phyloP scores from a whole-genome alignment of 2,113 vertebrate species.

The Channa maculata region DNA sequence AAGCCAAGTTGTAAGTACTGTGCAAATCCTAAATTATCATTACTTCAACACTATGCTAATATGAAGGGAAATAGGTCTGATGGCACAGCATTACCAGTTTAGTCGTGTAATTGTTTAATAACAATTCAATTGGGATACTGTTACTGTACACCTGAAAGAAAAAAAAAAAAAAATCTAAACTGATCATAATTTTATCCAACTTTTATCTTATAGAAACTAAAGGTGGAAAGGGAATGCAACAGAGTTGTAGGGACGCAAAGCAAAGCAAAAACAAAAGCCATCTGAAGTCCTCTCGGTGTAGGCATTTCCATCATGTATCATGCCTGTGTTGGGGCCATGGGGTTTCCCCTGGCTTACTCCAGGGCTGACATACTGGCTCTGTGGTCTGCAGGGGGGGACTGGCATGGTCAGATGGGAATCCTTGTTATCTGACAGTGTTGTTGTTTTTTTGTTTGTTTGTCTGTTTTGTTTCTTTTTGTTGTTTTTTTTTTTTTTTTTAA shows the following conservation, averaged over 20 bases:
- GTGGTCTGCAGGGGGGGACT: slow-evolving; percentile 31
- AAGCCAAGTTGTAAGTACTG: slow-evolving; percentile 4
- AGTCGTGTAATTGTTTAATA: neutral
- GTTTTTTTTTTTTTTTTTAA: neutral
- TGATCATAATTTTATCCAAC: slow-evolving; percentile 2
- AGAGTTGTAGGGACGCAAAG: slow-evolving; percentile 11
- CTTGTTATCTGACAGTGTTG: slow-evolving; percentile 11
- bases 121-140: neutral
- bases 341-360: slow-evolving; percentile 46
- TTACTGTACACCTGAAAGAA: neutral
- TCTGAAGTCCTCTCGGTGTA: slow-evolving; percentile 28
- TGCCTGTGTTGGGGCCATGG: slow-evolving; percentile 31
- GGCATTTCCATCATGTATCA: slow-evolving; percentile 32
- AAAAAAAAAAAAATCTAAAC: neutral
- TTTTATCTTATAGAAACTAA: slow-evolving; percentile 7
- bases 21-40: neutral
- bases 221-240: slow-evolving; percentile 16
- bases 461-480: too few relatives aligned
- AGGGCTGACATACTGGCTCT: slow-evolving; percentile 41
- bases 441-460: too few relatives aligned
- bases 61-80: slow-evolving; percentile 7
- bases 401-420: slow-evolving; percentile 16
- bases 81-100: neutral
- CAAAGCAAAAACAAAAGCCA: slow-evolving; percentile 26
- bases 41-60: neutral